Percentiles rank a stretch among this genome's conserved stretches.
Conservation (phyloP, 2,113 vertebrate genomes). For the Oostethus manadensis region DNA sequence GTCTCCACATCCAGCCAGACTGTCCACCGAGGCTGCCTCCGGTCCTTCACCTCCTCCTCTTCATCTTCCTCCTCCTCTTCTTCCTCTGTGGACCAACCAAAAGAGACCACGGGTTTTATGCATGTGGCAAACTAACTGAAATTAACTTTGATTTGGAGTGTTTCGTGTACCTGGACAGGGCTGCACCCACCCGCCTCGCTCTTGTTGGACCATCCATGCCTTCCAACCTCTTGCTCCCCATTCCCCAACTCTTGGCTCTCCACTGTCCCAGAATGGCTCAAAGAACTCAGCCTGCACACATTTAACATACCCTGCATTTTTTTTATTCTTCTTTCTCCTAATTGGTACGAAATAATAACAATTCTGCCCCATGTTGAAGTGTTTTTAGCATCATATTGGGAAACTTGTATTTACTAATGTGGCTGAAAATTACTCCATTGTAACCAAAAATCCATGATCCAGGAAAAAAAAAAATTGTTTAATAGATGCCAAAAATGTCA, state of each 20-base stretch:
- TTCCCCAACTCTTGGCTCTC: slow-evolving; percentile 88
- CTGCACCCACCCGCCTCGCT: slow-evolving; percentile 90
- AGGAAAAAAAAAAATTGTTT: background rate
- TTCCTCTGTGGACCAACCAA: slow-evolving; percentile 61
- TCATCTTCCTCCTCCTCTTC: slow-evolving; percentile 83
- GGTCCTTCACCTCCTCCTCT: slow-evolving; percentile 84
- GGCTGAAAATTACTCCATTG: background rate
- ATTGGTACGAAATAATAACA: background rate
- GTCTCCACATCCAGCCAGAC: slow-evolving; percentile 86
- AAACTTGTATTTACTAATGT: background rate
- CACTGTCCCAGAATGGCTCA: slow-evolving; percentile 95
- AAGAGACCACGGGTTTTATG: background rate
- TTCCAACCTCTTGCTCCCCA: slow-evolving; percentile 87
- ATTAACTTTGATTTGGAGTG: background rate
- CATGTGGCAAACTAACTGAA: background rate
- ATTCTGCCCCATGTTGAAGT: background rate
- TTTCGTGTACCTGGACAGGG: slow-evolving; percentile 73
- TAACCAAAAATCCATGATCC: background rate
- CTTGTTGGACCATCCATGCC: slow-evolving; percentile 94
- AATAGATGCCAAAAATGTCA: no score
- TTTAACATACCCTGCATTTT: background rate
- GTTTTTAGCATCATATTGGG: background rate
- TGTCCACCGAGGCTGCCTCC: slow-evolving; percentile 75
- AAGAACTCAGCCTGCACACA: slow-evolving; percentile 84
- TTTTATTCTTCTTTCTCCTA: no score